These are phyloP conservation scores for Phrynocephalus versicolor DNA, from an alignment of 2,113 vertebrate genomes.

Conservation along the genomic window DNA sequence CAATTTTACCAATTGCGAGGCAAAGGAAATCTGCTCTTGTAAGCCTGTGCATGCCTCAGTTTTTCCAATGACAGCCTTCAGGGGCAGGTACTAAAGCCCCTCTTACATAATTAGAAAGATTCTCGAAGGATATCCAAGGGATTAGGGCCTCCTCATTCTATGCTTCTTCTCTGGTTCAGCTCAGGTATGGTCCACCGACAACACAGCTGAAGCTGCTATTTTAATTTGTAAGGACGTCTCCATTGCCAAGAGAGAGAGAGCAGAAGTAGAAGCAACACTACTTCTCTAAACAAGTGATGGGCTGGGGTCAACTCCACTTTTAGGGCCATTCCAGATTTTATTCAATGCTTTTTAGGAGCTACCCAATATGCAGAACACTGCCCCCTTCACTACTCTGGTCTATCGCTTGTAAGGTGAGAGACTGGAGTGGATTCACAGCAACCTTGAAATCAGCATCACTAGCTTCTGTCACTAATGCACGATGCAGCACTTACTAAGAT, in stretches of 20 bases:
- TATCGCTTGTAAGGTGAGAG: too few species aligned
- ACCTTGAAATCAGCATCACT: too few species aligned
- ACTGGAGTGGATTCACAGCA: too few species aligned
- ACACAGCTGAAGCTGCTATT: neutral
- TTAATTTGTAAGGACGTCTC: neutral
- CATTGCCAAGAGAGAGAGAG: too few species aligned
- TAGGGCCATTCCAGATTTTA: too few species aligned
- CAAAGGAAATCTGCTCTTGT: constrained; percentile 41
- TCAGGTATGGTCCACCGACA: neutral
- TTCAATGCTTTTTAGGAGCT: too few species aligned
- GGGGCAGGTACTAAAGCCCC: neutral
- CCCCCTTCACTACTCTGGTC: too few species aligned
- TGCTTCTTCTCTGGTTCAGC: neutral
- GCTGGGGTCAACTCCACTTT: neutral
- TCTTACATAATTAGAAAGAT: neutral
- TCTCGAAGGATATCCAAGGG: neutral
- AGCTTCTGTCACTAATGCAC: too few species aligned
- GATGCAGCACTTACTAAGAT: neutral
- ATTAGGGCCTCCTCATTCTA: neutral
- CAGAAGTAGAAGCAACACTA: neutral
- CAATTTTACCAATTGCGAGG: constrained; percentile 38
- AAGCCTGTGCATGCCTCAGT: neutral
- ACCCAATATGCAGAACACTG: too few species aligned
- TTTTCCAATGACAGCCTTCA: neutral
- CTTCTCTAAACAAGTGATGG: neutral